Conservation (phyloP, 2,888 invertebrate genomes). For the Lasioglossum vierecki region DNA sequence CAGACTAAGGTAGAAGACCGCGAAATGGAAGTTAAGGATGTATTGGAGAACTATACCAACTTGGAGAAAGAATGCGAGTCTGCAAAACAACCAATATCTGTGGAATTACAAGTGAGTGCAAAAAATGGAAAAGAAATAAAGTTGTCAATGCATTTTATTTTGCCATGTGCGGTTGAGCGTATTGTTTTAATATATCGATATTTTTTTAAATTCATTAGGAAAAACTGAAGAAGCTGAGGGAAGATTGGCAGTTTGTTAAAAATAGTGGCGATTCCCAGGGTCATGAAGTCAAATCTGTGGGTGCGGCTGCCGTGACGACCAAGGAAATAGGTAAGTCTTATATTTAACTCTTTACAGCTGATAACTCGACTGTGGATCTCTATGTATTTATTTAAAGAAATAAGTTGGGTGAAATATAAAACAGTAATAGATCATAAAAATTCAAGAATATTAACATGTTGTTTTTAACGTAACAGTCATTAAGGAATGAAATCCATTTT, state of each 20-base stretch:
- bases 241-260: slow-evolving; percentile 85
- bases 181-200: neutral
- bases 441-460: no score
- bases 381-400: no score
- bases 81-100: slow-evolving; percentile 84
- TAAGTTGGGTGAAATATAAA: no score
- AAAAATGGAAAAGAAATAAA: neutral
- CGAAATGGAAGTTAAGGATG: slow-evolving; percentile 87
- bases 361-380: no score
- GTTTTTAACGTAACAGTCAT: no score
- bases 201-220: slow-evolving; percentile 80
- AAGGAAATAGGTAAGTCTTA: slow-evolving; percentile 73
- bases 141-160: neutral
- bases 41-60: slow-evolving; percentile 88
- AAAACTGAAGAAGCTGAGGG: slow-evolving; percentile 85
- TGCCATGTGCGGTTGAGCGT: neutral
- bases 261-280: slow-evolving; percentile 77
- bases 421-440: no score
- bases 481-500: no score
- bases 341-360: neutral
- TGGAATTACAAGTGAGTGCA: slow-evolving; percentile 84
- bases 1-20: slow-evolving; percentile 85
- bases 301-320: slow-evolving; percentile 39
- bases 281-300: slow-evolving; percentile 54
- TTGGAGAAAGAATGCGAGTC: slow-evolving; percentile 86